phyloP scores from a whole-genome alignment of 2,797 vertebrate species.

The Parambassis ranga region DNA sequence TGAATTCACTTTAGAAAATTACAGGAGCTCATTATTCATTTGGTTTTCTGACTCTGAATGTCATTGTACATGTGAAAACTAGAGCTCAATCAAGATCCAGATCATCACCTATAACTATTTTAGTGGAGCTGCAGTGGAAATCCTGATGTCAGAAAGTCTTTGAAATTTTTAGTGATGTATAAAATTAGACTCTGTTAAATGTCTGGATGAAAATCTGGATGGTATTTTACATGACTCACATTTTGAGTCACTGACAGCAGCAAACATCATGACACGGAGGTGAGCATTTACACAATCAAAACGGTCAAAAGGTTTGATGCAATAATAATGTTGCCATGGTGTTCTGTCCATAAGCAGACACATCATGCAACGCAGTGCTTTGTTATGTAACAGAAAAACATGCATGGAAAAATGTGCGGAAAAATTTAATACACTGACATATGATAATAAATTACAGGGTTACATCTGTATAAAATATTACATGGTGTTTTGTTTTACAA shows the following conservation, averaged over 20 bases:
- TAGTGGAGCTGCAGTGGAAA: no score
- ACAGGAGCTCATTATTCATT: not conserved
- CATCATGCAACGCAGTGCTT: constrained; percentile 13
- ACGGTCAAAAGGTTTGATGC: not conserved
- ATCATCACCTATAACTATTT: no score
- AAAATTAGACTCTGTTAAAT: no score
- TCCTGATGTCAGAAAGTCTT: not conserved
- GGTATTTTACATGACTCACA: no score
- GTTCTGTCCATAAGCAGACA: not conserved
- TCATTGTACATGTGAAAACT: not conserved
- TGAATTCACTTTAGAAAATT: not conserved
- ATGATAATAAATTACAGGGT: no score
- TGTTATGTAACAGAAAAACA: constrained; percentile 12
- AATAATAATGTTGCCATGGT: constrained; percentile 3
- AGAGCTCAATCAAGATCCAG: not conserved
- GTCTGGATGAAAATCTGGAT: no score
- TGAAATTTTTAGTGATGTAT: no score
- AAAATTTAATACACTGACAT: not conserved
- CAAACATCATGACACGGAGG: not conserved
- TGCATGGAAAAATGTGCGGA: not conserved
- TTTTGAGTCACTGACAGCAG: not conserved
- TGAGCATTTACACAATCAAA: no score
- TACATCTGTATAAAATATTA: no score
- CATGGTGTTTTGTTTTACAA: no score
- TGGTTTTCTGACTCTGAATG: not conserved